phyloP scores from a whole-genome alignment of 2,113 vertebrate species.

The Callopanchax toddi region DNA sequence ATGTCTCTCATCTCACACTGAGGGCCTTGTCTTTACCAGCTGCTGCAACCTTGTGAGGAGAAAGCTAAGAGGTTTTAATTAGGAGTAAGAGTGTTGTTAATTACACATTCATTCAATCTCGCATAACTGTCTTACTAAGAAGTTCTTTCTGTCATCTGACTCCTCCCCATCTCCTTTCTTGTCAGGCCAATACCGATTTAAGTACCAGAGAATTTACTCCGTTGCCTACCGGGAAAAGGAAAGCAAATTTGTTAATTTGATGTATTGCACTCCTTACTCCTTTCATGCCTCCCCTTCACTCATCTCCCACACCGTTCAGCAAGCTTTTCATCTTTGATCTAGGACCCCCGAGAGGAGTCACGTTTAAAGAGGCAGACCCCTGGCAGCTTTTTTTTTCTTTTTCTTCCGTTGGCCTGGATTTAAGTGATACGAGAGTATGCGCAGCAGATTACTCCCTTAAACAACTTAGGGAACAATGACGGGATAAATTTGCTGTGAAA shows the following conservation, averaged over 20 bases:
- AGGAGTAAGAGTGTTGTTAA: slow-evolving; percentile 90
- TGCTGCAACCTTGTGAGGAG: slow-evolving; percentile 88
- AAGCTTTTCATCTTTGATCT: slow-evolving; percentile 66
- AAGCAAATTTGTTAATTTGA: slow-evolving; percentile 75
- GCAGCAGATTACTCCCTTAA: slow-evolving; percentile 71
- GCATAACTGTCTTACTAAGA: slow-evolving; percentile 73
- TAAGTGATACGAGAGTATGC: slow-evolving; percentile 56
- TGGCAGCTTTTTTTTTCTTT: slow-evolving; percentile 62
- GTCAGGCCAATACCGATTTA: slow-evolving; percentile 54
- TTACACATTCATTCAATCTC: slow-evolving; percentile 80
- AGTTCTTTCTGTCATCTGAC: slow-evolving; percentile 65
- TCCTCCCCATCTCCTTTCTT: slow-evolving; percentile 60
- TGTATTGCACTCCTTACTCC: slow-evolving; percentile 59
- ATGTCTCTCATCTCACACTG: slow-evolving; percentile 83
- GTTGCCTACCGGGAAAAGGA: slow-evolving; percentile 46
- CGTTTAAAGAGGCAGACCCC: slow-evolving; percentile 62
- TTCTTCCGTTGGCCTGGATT: slow-evolving; percentile 50
- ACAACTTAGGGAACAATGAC: slow-evolving; percentile 71
- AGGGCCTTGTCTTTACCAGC: slow-evolving; percentile 84
- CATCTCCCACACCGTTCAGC: slow-evolving; percentile 50
- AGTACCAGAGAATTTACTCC: slow-evolving; percentile 60
- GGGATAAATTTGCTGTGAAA: slow-evolving; percentile 62
- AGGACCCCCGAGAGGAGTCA: slow-evolving; percentile 56
- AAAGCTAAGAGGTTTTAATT: slow-evolving; percentile 98
- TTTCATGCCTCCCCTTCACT: slow-evolving; percentile 47